phyloP scores from a whole-genome alignment of 2,888 invertebrate species.

The Gastrophysa polygoni region DNA sequence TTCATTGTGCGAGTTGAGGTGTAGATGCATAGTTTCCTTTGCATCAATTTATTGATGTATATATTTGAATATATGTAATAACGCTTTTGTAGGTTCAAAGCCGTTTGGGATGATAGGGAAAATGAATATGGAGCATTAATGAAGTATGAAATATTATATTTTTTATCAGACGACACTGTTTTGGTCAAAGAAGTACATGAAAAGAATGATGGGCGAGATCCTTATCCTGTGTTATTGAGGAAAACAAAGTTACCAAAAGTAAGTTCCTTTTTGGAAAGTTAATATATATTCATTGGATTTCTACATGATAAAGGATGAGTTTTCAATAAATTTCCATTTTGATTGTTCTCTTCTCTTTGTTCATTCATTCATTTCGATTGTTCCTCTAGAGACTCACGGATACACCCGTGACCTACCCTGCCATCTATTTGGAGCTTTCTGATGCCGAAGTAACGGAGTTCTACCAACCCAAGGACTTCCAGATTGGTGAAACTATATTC shows the following conservation, averaged over 20 bases:
- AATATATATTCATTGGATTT: too few relatives aligned
- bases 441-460: constrained; percentile 77
- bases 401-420: constrained; percentile 65
- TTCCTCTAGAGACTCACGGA: constrained; percentile 52
- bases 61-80: too few relatives aligned
- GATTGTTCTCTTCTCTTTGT: too few relatives aligned
- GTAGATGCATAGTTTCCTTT: too few relatives aligned
- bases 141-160: constrained; percentile 76
- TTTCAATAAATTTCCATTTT: neutral
- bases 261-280: constrained; percentile 2
- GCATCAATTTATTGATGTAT: too few relatives aligned
- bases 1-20: too few relatives aligned
- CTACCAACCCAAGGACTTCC: constrained; percentile 78
- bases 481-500: constrained; percentile 73
- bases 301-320: neutral
- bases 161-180: constrained; percentile 81
- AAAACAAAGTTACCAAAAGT: constrained; percentile 77
- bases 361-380: constrained; percentile 8
- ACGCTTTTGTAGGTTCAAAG: constrained; percentile 63
- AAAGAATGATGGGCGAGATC: constrained; percentile 77
- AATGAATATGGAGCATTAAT: constrained; percentile 64
- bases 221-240: constrained; percentile 74
- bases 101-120: constrained; percentile 71
- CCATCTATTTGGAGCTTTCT: constrained; percentile 70
- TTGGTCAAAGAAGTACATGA: constrained; percentile 76